Base-by-base conservation (phyloP, 2,113 vertebrate genomes). In the Coptodon rendalli region DNA sequence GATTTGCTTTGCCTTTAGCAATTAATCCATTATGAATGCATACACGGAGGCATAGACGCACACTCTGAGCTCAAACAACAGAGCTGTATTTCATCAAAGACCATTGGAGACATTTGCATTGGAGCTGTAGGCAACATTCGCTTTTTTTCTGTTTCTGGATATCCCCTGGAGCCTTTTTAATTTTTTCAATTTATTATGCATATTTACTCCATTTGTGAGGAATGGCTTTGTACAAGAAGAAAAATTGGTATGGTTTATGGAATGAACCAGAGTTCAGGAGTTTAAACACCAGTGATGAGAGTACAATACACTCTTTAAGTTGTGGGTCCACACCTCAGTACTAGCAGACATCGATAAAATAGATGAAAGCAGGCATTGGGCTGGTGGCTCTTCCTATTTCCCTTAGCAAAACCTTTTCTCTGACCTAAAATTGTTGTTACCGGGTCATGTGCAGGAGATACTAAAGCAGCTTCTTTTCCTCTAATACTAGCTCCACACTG, bases 11-110 rank as follows among this genome's bases (percentile, higher is more conserved):
- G 87, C 92, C 85, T 81, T 89, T 48, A 91, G 93, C 91, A 84
- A 29, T 82, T 87, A 89, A 91, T 94, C 89, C 90, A 89, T 94
- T 89, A 89, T 89, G 80, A 94, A 89, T 89, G 89, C 90, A 85
- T 71, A 91, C 82, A 82, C 43, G 14, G 80, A 91, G 80, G 76
- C 83, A 76, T 2, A 83, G 34, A 80, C 79, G 50, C 54, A 76
- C 63, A 91, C 63, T 87, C 68, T 89, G 83, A 93, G 88, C 83
- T 84, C 87, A 84, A 86, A 94, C 91, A 91, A 92, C 87, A 82
- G 81, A 73, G 82, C 66, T 9, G 10, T 29, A 14, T 85, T 91
- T 89, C 89, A 89, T 94, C 93, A 93, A 93, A 94, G 90, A 73
- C 80, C 84, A 81, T 54, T 57, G 4, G 80, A 93, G 83, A 80